These are phyloP conservation scores for Calliphora vicina DNA, from an alignment of 1,140 invertebrate species.

Conservation along the genomic window DNA sequence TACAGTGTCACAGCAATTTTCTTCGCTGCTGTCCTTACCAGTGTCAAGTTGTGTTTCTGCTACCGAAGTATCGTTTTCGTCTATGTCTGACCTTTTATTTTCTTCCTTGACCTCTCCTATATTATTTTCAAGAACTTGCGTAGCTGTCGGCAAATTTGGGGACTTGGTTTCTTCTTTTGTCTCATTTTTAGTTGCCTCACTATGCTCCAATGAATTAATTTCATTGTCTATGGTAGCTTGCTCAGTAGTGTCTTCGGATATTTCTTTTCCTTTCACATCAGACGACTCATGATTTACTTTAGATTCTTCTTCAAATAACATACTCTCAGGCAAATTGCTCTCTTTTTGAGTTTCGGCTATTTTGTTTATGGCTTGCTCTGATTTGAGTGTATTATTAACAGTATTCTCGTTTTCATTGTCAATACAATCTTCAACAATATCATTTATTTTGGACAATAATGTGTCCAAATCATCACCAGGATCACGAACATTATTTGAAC, in stretches of 20 bases:
- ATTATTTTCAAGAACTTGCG: not conserved
- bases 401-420: conserved; percentile 6
- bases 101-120: not conserved
- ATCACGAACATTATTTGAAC: conserved; percentile 24
- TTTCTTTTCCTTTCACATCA: not conserved
- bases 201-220: not conserved
- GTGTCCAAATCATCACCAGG: conserved; percentile 42
- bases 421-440: conserved; percentile 38
- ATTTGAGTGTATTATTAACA: not conserved
- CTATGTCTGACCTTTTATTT: not conserved
- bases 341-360: not conserved
- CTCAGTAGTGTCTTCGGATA: not conserved
- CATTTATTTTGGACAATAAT: conserved; percentile 41
- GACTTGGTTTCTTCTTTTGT: no score
- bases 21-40: not conserved
- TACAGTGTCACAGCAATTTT: not conserved
- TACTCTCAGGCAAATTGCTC: not conserved
- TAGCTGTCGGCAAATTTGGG: no score
- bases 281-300: not conserved
- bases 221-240: not conserved
- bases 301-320: not conserved
- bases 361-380: not conserved
- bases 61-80: not conserved
- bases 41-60: not conserved
- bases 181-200: no score